A percentile compares a stretch with the other conserved stretches of the same genome.
phyloP scores from a whole-genome alignment of 2,888 invertebrate species.

The Helobdella robusta region DNA sequence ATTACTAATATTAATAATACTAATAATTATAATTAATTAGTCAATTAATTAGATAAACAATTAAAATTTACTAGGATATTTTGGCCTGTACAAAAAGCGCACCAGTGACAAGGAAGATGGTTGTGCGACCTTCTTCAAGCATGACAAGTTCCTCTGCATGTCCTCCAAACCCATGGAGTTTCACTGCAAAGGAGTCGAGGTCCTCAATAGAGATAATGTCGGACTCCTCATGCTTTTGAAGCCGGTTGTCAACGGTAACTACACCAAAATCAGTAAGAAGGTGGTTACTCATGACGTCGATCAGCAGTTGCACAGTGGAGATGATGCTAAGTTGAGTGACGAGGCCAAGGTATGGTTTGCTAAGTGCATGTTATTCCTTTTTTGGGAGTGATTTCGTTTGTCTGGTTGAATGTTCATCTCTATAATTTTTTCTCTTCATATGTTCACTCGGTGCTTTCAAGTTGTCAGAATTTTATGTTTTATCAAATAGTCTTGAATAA shows the following conservation, averaged over 20 bases:
- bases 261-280: neutral
- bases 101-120: constrained; percentile 70
- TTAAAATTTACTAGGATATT: constrained; percentile 56
- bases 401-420: too few relatives aligned
- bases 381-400: too few relatives aligned
- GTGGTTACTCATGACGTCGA: too few relatives aligned
- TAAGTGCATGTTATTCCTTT: too few relatives aligned
- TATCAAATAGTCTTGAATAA: too few relatives aligned
- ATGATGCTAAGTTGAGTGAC: too few relatives aligned
- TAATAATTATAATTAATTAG: neutral
- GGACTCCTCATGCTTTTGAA: constrained; percentile 67
- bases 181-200: constrained; percentile 54
- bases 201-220: constrained; percentile 77
- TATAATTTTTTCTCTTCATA: too few relatives aligned
- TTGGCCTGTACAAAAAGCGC: constrained; percentile 69
- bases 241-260: neutral
- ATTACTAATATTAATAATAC: neutral
- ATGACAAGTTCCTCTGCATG: constrained; percentile 59
- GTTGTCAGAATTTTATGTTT: too few relatives aligned
- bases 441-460: too few relatives aligned
- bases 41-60: neutral
- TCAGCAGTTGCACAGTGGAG: too few relatives aligned
- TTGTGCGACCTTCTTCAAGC: constrained; percentile 75
- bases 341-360: too few relatives aligned
- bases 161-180: constrained; percentile 65